Evolutionary conservation across 2,113 vertebrate genomes (phyloP).

Genomic region (Pseudorhombus dupliciocellatus): DNA sequence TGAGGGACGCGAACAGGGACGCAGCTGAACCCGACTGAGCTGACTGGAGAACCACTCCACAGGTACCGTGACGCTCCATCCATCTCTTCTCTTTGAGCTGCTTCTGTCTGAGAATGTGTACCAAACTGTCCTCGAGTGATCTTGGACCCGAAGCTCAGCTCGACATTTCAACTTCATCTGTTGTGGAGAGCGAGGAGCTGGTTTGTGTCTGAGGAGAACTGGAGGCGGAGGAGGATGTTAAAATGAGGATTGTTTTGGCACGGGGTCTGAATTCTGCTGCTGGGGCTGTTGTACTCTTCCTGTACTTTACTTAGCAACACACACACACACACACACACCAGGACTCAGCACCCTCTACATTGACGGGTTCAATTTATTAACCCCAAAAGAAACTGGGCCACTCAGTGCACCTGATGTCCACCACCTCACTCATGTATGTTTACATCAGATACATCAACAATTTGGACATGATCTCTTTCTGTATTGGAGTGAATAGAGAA

Average conservation of each 20-base stretch:
- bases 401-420: too few species aligned
- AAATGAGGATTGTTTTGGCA: conserved; percentile 48
- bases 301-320: conserved; percentile 15
- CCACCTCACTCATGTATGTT: too few species aligned
- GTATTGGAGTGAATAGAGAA: too few species aligned
- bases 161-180: not conserved
- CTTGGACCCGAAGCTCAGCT: too few species aligned
- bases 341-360: conserved; percentile 33
- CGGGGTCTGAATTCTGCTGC: conserved; percentile 22
- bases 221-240: conserved; percentile 34
- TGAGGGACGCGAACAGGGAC: conserved; percentile 21
- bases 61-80: conserved; percentile 60
- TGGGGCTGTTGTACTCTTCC: conserved; percentile 45
- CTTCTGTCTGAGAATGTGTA: not conserved
- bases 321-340: conserved; percentile 19
- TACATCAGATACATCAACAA: too few species aligned
- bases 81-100: not conserved
- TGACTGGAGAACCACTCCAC: conserved; percentile 27
- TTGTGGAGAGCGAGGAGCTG: not conserved
- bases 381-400: conserved; percentile 22
- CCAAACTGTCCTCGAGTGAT: too few species aligned
- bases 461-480: too few species aligned
- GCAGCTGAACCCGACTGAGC: not conserved
- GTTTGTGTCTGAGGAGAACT: conserved; percentile 14
- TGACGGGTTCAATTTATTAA: conserved; percentile 68